phyloP scores from a whole-genome alignment of 2,797 vertebrate genomes.

The Buphagus erythrorhynchus region DNA sequence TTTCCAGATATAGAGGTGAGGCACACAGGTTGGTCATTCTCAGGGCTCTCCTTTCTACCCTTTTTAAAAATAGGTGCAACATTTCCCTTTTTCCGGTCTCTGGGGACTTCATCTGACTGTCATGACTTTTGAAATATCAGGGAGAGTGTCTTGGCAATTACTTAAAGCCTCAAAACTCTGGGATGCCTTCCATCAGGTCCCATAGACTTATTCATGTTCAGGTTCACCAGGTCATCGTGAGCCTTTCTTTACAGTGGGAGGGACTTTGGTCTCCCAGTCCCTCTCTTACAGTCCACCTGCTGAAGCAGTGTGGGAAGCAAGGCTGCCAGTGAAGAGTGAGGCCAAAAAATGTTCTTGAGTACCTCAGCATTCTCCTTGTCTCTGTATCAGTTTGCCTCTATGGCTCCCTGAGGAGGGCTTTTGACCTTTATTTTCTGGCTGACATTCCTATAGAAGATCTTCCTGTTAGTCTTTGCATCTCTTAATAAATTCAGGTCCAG shows the following conservation, averaged over 20 bases:
- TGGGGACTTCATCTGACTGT: background rate
- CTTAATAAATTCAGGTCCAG: background rate
- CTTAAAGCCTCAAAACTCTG: background rate
- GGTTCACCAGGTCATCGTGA: rapidly evolving
- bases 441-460: background rate
- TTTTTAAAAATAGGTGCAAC: background rate
- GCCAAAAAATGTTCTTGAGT: background rate
- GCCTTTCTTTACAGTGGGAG: background rate
- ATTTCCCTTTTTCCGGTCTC: background rate
- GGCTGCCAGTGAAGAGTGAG: background rate
- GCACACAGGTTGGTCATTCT: rapidly evolving
- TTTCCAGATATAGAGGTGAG: background rate
- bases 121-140: background rate
- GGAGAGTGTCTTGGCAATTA: background rate
- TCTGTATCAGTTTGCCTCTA: background rate
- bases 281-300: background rate
- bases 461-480: background rate
- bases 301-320: background rate
- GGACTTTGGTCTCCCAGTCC: background rate
- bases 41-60: background rate
- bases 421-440: background rate
- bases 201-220: background rate
- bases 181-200: background rate
- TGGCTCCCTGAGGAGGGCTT: background rate
- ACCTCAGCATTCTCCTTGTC: background rate